Base-by-base conservation (phyloP, 2,113 vertebrate genomes). In the Zosterops hypoxanthus region DNA sequence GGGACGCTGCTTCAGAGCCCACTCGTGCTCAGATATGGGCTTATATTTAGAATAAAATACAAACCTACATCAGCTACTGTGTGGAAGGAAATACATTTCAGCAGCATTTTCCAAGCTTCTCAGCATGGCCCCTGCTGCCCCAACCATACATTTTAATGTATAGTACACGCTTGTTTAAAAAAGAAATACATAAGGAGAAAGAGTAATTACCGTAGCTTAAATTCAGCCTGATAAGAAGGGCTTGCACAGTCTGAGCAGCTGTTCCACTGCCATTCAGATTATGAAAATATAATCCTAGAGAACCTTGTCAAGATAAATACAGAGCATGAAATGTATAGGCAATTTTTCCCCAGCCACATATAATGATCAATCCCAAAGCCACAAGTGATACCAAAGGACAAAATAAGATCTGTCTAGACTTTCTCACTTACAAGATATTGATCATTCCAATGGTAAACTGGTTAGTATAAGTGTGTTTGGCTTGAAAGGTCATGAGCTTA, bases 361-460 rank as follows among this genome's bases (percentile, higher is more conserved):
- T 73, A 94, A 94, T 73, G 79, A 95, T 94, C 94, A 92, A 83
- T 95, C 92, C 90, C 56, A 92, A 96, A 94, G 92, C 95, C 94
- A 94, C 94, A 88, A 92, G 95, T 88, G 83, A 94, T 91, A 95
- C 81, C 79, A 79, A 96, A 97, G 97, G 94, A 96, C 95, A 96
- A 97, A 97, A 95, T 94, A 92, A 95, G 95, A 95, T 93, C 90
- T 96, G 95, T 95, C 84, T 92, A 97, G 88, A 96, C 86, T 89
- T 36, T 93, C 93, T 97, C 97, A 92, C 91, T 97, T 96, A 86
- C 52, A 90, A 94, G 79, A 97, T 96, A 97, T 91, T 93, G 95
- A 96, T 88, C 94, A 95, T 96, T 86, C 91, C 57, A 90, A 92
- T 91, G 84, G 92, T 92, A 97, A 97, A 97, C 95, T 96, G 94